A percentile compares a stretch with the other conserved stretches of the same genome.
Evolutionary conservation across 2,888 invertebrate species (phyloP).

Genomic region (Nasonovia ribisnigri): DNA sequence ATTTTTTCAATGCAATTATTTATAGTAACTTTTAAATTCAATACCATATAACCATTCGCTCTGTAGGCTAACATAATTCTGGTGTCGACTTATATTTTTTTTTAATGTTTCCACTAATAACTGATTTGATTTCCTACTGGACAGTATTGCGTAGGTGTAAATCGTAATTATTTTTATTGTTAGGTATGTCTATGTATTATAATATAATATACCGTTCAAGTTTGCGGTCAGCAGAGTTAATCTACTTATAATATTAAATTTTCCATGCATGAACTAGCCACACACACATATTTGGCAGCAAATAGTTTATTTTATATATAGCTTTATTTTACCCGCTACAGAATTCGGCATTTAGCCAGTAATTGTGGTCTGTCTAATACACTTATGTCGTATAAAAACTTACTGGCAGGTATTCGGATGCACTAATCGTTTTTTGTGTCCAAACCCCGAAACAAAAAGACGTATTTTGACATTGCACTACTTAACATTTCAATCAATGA

Average conservation of each 20-base stretch:
- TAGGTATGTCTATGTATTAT: background rate
- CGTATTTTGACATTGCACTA: background rate
- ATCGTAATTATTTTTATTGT: background rate
- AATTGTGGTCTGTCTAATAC: slow-evolving; percentile 16
- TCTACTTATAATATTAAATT: background rate
- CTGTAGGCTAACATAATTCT: background rate
- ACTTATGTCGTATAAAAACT: slow-evolving; percentile 30
- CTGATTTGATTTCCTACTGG: background rate
- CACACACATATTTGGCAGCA: background rate
- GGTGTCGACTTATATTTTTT: background rate
- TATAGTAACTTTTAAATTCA: background rate
- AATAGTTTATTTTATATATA: too few species aligned
- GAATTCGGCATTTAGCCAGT: slow-evolving; percentile 24
- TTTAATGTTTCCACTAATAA: background rate
- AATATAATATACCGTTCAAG: background rate
- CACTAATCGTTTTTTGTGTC: slow-evolving; percentile 24
- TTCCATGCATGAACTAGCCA: background rate
- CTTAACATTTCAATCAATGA: background rate
- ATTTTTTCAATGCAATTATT: background rate
- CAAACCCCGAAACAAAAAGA: background rate
- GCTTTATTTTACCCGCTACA: background rate
- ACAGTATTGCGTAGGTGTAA: background rate
- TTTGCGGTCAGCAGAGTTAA: background rate
- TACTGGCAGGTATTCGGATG: slow-evolving; percentile 14
- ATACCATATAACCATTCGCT: background rate